Conservation (phyloP, 2,888 invertebrate species). For the Athrips mouffetella region DNA sequence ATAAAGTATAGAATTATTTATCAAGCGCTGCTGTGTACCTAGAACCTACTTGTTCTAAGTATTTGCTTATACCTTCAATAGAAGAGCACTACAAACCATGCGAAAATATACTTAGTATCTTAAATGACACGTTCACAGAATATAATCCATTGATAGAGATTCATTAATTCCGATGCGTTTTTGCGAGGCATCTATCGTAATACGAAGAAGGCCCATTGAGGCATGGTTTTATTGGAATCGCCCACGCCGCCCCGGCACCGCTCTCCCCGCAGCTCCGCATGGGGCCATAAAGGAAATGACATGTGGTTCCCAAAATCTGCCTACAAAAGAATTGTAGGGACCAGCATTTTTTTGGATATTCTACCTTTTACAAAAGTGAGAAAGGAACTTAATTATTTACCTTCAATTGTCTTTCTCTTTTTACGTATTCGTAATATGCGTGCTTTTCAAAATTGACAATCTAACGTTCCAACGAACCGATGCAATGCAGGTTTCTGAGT, state of each 20-base stretch:
- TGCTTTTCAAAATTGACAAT: too few relatives aligned
- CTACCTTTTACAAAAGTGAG: not conserved
- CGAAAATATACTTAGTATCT: too few relatives aligned
- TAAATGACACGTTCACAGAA: too few relatives aligned
- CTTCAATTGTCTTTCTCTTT: too few relatives aligned
- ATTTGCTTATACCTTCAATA: not conserved
- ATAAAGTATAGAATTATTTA: conserved; percentile 8
- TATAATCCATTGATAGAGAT: conserved; percentile 1
- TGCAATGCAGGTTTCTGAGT: too few relatives aligned
- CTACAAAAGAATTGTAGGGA: conserved; percentile 41
- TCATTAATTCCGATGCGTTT: not conserved
- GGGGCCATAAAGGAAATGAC: conserved; percentile 71
- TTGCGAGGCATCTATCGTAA: not conserved
- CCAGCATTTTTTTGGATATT: conserved; percentile 14
- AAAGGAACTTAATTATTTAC: too few relatives aligned
- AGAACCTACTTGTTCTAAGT: conserved; percentile 6
- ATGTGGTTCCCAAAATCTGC: conserved; percentile 71
- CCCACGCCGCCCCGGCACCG: conserved; percentile 32
- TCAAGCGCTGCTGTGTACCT: not conserved
- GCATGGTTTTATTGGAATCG: conserved; percentile 41
- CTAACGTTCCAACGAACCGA: too few relatives aligned
- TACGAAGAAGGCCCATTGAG: not conserved
- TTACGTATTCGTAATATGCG: too few relatives aligned
- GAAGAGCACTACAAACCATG: too few relatives aligned
- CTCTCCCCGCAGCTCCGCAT: conserved; percentile 43